A percentile compares a stretch with the other conserved stretches of the same genome.
These are phyloP conservation scores for Stenodema calcarata DNA, from an alignment of 2,888 invertebrate species.

Conservation along the genomic window DNA sequence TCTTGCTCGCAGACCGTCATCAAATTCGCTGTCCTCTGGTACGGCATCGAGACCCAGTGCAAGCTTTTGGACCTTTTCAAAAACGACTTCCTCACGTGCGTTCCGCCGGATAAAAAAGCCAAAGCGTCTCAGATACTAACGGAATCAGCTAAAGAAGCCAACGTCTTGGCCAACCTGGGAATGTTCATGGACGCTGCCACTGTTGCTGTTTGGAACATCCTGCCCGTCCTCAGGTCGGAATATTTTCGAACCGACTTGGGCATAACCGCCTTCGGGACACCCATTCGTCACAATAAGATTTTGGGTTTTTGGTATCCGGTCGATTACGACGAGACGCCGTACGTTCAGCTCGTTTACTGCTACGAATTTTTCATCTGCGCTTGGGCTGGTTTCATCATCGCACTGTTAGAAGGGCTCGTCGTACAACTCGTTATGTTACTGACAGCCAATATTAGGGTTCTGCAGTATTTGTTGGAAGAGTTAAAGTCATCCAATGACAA, in stretches of 20 bases:
- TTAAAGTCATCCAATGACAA: background rate
- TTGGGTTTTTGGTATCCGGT: constrained; percentile 17
- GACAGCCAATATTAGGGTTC: background rate
- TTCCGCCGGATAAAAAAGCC: background rate
- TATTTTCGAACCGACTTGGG: background rate
- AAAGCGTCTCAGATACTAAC: background rate
- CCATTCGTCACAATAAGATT: background rate
- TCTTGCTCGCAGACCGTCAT: background rate
- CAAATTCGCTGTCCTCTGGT: constrained; percentile 4
- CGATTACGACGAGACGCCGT: background rate
- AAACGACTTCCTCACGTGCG: background rate
- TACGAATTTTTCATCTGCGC: background rate
- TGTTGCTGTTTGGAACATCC: background rate
- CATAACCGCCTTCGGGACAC: background rate
- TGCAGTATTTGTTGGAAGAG: background rate
- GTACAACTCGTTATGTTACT: constrained; percentile 3
- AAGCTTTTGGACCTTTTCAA: background rate
- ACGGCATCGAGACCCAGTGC: background rate
- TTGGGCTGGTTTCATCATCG: background rate
- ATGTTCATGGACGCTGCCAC: background rate
- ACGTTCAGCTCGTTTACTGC: background rate
- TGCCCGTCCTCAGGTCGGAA: background rate
- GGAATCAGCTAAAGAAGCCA: background rate
- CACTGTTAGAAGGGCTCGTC: constrained; percentile 11
- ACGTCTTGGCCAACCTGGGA: background rate